Evolutionary conservation across 2,888 invertebrate genomes (phyloP), one percentile per base, ranked within the genome.

Genomic region (Sarcophaga rosellei): DNA sequence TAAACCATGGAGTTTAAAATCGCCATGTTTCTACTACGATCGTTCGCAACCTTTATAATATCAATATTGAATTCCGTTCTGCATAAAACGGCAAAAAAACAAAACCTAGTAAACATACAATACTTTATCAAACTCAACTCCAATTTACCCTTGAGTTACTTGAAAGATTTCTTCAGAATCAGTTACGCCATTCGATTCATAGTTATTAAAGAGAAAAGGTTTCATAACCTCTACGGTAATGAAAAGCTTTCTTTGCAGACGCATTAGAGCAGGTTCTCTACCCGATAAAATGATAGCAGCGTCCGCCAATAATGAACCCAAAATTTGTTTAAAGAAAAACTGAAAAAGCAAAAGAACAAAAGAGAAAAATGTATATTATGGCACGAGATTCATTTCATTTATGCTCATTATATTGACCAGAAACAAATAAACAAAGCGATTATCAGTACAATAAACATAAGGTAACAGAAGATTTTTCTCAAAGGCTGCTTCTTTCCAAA

Each of bases 171-270:
- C 66, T 0, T 89, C 5, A 0, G 78, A 21, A 10, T 90, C 59
- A 0, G 90, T 90, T 2, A 85, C 6, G 2, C 92, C 92, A 2
- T 89, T 72, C 81, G 90, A 89, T 0, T 88, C 79, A 65, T 89
- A 91, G 25, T 88, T 88, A 77, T 90, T 91, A 70, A 90, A 89
- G 78, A 90, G 70, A 8, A 92, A 92, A 2, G 91, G 91, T 21
- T 89, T 79, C 89, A 92, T 88, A 0, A 90, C 90, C 61, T 89
- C 89, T 12, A 90, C 73, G 0, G 90, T 89, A 2, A 70, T 79
- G 61, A 85, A 90, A 15, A 86, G 23, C 74, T 88, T 90, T 0
- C 92, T 88, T 17, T 89, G 89, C 4, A 90, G 86, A 12, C 82
- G 23, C 90, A 92, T 87, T 2, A 92, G 11, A 1, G 72, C 62